phyloP scores from a whole-genome alignment of 2,888 invertebrate genomes.

The Acrobasis consociella region DNA sequence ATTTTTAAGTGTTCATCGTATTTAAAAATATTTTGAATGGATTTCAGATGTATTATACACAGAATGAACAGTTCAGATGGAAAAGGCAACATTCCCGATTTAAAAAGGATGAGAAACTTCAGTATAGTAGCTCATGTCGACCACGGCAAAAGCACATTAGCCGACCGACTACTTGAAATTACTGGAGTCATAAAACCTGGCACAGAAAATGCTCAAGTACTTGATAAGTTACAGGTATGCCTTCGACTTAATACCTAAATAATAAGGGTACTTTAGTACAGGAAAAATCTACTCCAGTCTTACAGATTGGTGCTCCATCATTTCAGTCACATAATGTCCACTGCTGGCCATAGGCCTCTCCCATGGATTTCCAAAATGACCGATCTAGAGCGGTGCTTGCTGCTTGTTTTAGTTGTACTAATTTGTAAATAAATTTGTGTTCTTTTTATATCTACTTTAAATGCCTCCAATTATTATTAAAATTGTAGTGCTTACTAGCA shows the following conservation, averaged over 20 bases:
- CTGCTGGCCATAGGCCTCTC: no score
- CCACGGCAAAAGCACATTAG: slow-evolving; percentile 98
- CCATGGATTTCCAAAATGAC: no score
- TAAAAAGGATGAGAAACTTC: slow-evolving; percentile 91
- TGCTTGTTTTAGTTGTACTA: no score
- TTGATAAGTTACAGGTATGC: slow-evolving; percentile 87
- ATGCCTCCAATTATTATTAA: no score
- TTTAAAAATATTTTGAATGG: slow-evolving; percentile 41
- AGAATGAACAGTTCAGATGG: slow-evolving; percentile 51
- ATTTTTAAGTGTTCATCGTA: slow-evolving; percentile 24
- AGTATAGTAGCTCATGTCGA: slow-evolving; percentile 99
- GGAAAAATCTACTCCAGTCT: no score
- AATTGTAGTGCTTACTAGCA: not conserved
- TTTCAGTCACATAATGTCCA: no score
- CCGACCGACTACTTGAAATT: slow-evolving; percentile 96
- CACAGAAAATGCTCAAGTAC: slow-evolving; percentile 86
- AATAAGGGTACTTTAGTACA: no score
- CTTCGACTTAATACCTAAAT: not conserved
- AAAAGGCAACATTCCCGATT: slow-evolving; percentile 43
- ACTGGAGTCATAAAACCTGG: slow-evolving; percentile 91
- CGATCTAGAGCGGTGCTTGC: no score
- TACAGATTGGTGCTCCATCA: no score
- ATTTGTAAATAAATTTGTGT: no score
- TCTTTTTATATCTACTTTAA: no score
- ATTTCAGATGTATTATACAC: slow-evolving; percentile 41